Evolutionary conservation across 2,797 vertebrate genomes (phyloP), one percentile per base, ranked within the genome.

Genomic region (Chrosomus eos): DNA sequence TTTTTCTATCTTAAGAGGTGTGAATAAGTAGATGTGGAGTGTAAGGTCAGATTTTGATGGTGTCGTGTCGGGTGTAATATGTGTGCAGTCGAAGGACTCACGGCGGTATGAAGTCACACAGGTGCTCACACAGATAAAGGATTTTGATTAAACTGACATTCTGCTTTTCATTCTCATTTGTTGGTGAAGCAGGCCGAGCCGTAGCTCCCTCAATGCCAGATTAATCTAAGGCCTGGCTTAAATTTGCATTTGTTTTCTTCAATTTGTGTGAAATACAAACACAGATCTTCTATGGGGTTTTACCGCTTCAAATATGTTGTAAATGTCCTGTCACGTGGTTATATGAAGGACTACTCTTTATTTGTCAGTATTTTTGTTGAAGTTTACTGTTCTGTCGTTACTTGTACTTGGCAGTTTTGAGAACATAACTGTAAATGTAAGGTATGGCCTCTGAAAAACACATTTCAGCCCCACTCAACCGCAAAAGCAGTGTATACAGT

Each of bases 21-120:
- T 64, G 51, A 84, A 82, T 74, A 80, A 71, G 55, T 64, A 48
- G n/a, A 55, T 82, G 72, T 74, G 67, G 45, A 77, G 73, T 23
- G 53, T 9, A 36, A 85, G 83, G 78, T 87, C 86, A 81, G 83
- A 62, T 58, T 82, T 21, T 55, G 74, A 67, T 76, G 71, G 21
- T 26, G 1, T 58, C 11, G 73, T 18, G 26, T 74, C 55, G 70
- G 45, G 19, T 43, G 64, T 76, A 58, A 80, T 81, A 26, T 70
- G 80, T 86, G 67, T 70, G 48, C 45, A 38, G 72, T 62, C 62
- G 45, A 81, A 86, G 74, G 58, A 31, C 68, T 72, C 76, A 23
- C 23, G 19, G 51, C 11, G 33, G 58, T 45, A 40, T 45, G 58
- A 40, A 40, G 79, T 9, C 80, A 72, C 23, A 31, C 66, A 72